phyloP scores from a whole-genome alignment of 2,888 invertebrate species.

The Ennomos erosarius region DNA sequence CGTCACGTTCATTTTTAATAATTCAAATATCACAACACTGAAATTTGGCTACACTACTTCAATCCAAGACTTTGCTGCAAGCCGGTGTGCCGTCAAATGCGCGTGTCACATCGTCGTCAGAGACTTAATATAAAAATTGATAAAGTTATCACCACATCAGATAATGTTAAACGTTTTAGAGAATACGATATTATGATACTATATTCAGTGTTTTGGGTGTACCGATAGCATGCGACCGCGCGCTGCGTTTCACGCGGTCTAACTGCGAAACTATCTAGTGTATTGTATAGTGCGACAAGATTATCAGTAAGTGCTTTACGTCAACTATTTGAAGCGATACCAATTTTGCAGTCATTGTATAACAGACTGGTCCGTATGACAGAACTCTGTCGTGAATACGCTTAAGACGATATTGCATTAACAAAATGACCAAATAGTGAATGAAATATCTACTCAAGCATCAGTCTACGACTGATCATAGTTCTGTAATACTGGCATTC shows the following conservation, averaged over 20 bases:
- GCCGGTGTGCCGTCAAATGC: conserved; percentile 46
- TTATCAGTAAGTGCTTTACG: conserved; percentile 20
- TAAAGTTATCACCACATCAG: conserved; percentile 62
- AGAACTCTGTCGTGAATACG: too few relatives aligned
- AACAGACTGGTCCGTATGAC: too few relatives aligned
- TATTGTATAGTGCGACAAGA: not conserved
- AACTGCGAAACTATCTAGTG: conserved; percentile 22
- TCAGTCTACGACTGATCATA: too few relatives aligned
- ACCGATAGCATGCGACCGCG: conserved; percentile 58
- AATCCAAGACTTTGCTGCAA: conserved; percentile 43
- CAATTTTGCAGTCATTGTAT: conserved; percentile 9
- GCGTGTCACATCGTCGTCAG: conserved; percentile 46
- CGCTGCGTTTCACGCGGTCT: conserved; percentile 48
- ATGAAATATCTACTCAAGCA: too few relatives aligned
- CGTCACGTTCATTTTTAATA: conserved; percentile 58
- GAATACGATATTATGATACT: conserved; percentile 39
- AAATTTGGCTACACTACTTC: conserved; percentile 33
- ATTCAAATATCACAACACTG: conserved; percentile 30
- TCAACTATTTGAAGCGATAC: conserved; percentile 13
- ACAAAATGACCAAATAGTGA: too few relatives aligned
- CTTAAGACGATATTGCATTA: too few relatives aligned
- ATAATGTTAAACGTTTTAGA: conserved; percentile 52
- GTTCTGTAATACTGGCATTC: too few relatives aligned
- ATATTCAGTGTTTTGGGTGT: conserved; percentile 31
- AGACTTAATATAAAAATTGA: conserved; percentile 53